Evolutionary conservation across 2,113 vertebrate species (phyloP), one percentile per base, ranked within the genome.

Genomic region (Sapajus apella): DNA sequence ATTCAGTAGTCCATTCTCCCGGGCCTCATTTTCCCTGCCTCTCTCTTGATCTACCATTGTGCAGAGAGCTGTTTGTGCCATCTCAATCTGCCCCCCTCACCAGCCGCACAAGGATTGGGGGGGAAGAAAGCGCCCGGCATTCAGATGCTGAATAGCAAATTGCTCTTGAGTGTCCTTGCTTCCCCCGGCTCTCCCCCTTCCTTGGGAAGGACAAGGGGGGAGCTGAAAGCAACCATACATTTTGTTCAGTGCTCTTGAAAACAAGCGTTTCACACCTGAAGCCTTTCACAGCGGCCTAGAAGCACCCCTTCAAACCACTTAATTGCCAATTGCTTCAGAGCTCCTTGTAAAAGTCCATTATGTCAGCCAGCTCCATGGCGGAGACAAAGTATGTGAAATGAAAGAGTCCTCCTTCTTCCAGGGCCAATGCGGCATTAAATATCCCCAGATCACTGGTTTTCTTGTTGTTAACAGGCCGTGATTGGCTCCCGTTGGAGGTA

Each of bases 201-300:
- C 99, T 98, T 88, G 73, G 97, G 99, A 99, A 99, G 99, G 99
- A 99, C 99, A 98, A 99, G 98, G 98, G 98, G 99, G 99, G 98
- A 98, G 99, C 99, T 99, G 99, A 99, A 99, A 99, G 99, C 99
- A 99, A 99, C 99, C 99, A 99, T 99, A 99, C 99, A 99, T 99
- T 99, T 99, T 99, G 99, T 99, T 98, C 99, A 99, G 99, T 99
- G 99, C 99, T 99, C 99, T 99, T 99, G 99, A 99, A 99, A 99
- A 99, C 99, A 99, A 99, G 99, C 99, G 99, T 99, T 99, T 99
- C 99, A 99, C 99, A 99, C 99, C 99, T 99, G 99, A 99, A 99
- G 99, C 99, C 99, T 99, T 99, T 99, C 99, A 99, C 98, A 95
- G 99, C 98, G 99, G 98, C 99, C 99, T 99, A 99, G 99, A 99